Conservation (phyloP, 1,140 invertebrate genomes). For the Chironomus tepperi region DNA sequence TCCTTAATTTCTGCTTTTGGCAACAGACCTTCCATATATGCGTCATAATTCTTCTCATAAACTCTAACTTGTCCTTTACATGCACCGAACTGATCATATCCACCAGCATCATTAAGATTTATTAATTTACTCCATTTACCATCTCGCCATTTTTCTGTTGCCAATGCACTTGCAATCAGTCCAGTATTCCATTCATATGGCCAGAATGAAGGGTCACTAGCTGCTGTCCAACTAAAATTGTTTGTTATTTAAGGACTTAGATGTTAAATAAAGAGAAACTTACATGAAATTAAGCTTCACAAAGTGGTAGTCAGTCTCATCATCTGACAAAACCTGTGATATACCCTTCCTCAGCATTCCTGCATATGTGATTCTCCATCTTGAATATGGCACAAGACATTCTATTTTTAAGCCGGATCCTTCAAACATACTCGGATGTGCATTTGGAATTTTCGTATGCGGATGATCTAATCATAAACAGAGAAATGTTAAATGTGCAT, state of each 20-base stretch:
- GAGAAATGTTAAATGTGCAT: neutral
- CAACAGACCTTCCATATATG: neutral
- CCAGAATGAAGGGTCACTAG: neutral
- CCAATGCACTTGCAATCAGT: neutral
- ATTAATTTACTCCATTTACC: neutral
- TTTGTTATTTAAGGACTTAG: too few relatives aligned
- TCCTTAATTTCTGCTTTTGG: neutral
- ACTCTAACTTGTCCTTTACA: neutral
- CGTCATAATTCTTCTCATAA: neutral
- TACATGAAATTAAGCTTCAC: slow-evolving; percentile 9
- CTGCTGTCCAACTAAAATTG: neutral
- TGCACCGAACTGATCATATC: neutral
- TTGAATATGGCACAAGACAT: neutral
- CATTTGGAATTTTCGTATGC: neutral
- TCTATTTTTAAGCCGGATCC: neutral
- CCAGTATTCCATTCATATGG: neutral
- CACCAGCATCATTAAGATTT: neutral
- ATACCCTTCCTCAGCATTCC: neutral
- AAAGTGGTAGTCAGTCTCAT: neutral
- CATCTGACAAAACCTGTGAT: neutral
- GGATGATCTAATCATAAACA: neutral
- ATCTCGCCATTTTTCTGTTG: neutral
- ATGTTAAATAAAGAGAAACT: too few relatives aligned
- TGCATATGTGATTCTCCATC: neutral
- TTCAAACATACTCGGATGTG: neutral